Evolutionary conservation across 2,797 vertebrate genomes (phyloP), one percentile per base, ranked within the genome.

Genomic region (Pseudochirops cupreus): DNA sequence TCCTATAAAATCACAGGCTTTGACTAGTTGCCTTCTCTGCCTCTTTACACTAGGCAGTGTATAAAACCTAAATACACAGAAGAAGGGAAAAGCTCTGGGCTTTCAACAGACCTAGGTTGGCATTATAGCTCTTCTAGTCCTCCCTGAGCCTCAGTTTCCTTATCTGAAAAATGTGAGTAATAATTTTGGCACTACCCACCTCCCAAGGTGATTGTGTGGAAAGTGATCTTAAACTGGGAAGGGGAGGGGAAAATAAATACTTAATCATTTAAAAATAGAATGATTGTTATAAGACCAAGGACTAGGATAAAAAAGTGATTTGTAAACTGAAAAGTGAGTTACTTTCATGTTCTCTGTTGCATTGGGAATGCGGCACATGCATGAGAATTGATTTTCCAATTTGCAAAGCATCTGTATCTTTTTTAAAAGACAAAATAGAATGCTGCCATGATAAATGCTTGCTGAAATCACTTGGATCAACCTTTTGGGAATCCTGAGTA

Each of bases 301-400:
- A 82, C 21, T 82, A 46, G n/a, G 67, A 46, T n/a, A 46, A 46
- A 74, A 82, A 46, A 10, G 93, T 92, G 10, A 92, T 94, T 82
- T 93, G 29, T 26, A 91, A 4, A 14, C 14, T 46, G 24, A 95
- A 91, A 89, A 33, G n/a, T 90, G 95, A 9, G 24, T 26, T 93
- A 96, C 57, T 39, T 94, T 18, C 54, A 53, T 53, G 91, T 16
- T 90, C 31, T 94, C 12, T 90, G 54, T 91, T 58, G 94, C 1
- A 21, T 46, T 94, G 21, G 92, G 58, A 96, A 59, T 93, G 56
- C 87, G 54, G 50, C 39, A 50, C 3, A 67, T 94, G 55, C 33
- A 31, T 3, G 26, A 96, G 56, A 62, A 39, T n/a, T 91, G 46
- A 91, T 82, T 95, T 95, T 90, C 55, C 92, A 58, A 96, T 93